phyloP scores from a whole-genome alignment of 2,888 invertebrate genomes.

The Silvanus unidentatus region DNA sequence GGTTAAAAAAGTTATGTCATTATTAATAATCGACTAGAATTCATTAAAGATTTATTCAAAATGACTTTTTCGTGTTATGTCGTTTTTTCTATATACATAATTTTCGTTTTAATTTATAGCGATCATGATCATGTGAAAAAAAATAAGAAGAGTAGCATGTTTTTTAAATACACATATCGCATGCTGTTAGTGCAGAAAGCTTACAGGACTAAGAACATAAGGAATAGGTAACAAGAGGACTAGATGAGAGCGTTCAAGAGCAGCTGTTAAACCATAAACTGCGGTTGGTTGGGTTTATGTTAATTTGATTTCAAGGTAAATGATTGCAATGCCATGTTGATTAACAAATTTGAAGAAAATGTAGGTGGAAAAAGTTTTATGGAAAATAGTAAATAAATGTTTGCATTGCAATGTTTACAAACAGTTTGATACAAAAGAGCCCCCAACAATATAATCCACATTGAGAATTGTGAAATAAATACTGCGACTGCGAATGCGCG shows the following conservation, averaged over 20 bases:
- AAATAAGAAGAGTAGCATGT: no score
- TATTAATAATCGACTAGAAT: neutral
- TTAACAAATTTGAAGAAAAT: constrained; percentile 4
- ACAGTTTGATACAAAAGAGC: constrained; percentile 17
- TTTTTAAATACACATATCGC: no score
- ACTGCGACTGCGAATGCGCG: constrained; percentile 18
- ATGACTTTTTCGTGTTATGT: no score
- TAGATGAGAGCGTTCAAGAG: no score
- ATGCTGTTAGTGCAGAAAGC: no score
- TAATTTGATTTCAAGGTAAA: constrained; percentile 1
- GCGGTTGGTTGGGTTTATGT: neutral
- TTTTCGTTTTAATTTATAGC: neutral
- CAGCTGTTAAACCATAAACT: no score
- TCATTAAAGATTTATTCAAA: no score
- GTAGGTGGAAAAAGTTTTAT: constrained; percentile 5
- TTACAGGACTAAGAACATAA: no score
- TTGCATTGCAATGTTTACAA: constrained; percentile 17
- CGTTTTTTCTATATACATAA: no score
- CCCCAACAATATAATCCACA: neutral
- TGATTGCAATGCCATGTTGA: constrained; percentile 1
- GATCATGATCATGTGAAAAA: neutral
- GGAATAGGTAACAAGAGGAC: no score
- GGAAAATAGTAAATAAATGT: neutral
- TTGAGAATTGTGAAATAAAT: constrained; percentile 17
- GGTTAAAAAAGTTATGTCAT: constrained; percentile 1